Evolutionary conservation across 2,797 vertebrate species (phyloP).

Genomic region (Rachycentron canadum): DNA sequence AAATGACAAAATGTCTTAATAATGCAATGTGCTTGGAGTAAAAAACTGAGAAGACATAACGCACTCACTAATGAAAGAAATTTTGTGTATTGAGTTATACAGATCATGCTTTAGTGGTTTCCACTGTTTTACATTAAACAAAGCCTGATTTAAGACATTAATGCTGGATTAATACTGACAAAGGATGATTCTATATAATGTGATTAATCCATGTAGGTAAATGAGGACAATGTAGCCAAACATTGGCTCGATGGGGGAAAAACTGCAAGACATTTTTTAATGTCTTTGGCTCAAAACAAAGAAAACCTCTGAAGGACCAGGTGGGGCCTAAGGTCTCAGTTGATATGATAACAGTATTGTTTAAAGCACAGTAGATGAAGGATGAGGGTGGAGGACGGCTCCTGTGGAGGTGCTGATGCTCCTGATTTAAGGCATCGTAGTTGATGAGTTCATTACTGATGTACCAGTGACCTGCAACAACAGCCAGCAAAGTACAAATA

Average conservation of each 20-base stretch:
- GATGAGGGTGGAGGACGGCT: conserved; percentile 44
- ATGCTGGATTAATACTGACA: conserved; percentile 65
- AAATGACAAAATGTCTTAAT: conserved; percentile 18
- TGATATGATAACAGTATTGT: conserved; percentile 31
- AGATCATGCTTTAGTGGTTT: conserved; percentile 14
- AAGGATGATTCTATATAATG: conserved; percentile 15
- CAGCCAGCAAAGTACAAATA: conserved; percentile 3
- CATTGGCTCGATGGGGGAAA: conserved; percentile 34
- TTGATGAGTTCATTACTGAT: conserved; percentile 26
- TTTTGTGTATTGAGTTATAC: background rate
- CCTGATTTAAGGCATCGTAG: conserved; percentile 77
- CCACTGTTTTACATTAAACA: background rate
- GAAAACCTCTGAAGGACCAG: conserved; percentile 39
- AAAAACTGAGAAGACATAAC: conserved; percentile 18
- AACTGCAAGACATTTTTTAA: conserved; percentile 42
- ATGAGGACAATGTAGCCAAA: conserved; percentile 16
- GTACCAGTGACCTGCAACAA: conserved; percentile 29
- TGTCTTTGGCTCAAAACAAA: conserved; percentile 69
- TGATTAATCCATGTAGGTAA: conserved; percentile 20
- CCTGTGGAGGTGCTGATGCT: conserved; percentile 65
- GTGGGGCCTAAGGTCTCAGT: conserved; percentile 40
- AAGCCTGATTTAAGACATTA: conserved; percentile 7
- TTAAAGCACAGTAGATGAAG: conserved; percentile 16
- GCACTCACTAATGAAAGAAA: background rate
- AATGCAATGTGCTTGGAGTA: conserved; percentile 52